Conservation (phyloP, 2,797 vertebrate species). For the Diplodus sargus region DNA sequence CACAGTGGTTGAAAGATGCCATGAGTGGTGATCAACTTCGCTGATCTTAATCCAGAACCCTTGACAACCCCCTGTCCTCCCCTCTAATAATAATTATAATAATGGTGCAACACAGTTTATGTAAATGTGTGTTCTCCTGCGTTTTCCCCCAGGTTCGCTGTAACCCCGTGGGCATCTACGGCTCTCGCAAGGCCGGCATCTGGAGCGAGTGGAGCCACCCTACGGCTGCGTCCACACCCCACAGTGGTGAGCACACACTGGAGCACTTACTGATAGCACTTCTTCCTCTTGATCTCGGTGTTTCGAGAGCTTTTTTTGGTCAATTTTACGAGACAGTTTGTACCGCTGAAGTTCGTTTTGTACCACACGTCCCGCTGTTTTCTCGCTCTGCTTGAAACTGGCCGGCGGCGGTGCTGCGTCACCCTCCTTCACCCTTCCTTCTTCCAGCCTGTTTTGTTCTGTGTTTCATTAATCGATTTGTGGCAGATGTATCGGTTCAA, state of each 20-base stretch:
- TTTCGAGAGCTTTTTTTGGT: conserved; percentile 34
- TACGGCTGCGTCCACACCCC: conserved; percentile 95
- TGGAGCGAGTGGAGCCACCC: conserved; percentile 99
- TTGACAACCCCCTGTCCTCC: too few relatives aligned
- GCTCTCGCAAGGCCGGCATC: conserved; percentile 96
- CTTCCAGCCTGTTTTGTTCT: conserved; percentile 21
- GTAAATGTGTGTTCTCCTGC: background rate
- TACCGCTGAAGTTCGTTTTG: conserved; percentile 15
- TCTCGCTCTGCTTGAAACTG: conserved; percentile 23
- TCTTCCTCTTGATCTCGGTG: conserved; percentile 25
- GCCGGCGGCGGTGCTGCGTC: conserved; percentile 11
- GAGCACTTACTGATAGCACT: conserved; percentile 12
- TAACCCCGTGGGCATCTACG: conserved; percentile 96
- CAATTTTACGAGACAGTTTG: conserved; percentile 32
- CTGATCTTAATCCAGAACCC: too few relatives aligned
- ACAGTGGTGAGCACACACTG: conserved; percentile 86
- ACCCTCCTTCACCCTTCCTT: background rate
- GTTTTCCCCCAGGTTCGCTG: conserved; percentile 87
- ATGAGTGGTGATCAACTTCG: too few relatives aligned
- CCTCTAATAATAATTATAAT: too few relatives aligned
- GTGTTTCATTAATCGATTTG: conserved; percentile 26
- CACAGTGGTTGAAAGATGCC: too few relatives aligned
- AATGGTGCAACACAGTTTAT: too few relatives aligned
- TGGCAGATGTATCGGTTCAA: conserved; percentile 34
- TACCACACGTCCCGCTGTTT: conserved; percentile 23